phyloP scores from a whole-genome alignment of 2,797 vertebrate genomes.

The Vultur gryphus region DNA sequence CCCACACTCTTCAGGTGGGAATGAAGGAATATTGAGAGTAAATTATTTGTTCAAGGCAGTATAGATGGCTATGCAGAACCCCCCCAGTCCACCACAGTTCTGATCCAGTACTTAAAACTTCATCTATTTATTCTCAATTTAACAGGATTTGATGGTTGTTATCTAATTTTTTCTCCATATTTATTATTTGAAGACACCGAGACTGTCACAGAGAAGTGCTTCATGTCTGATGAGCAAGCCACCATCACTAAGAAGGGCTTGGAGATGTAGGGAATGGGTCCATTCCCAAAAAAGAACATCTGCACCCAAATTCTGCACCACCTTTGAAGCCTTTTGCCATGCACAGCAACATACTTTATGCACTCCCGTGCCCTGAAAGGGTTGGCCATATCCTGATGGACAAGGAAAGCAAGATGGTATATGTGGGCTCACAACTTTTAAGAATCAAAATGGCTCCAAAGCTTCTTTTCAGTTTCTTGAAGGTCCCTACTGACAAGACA shows the following conservation, averaged over 20 bases:
- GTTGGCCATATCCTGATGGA: not conserved
- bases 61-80: not conserved
- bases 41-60: not conserved
- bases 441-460: not conserved
- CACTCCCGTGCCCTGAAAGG: not conserved
- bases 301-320: not conserved
- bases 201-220: not conserved
- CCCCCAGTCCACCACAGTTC: not conserved
- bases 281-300: not conserved
- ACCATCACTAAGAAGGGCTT: not conserved
- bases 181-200: not conserved
- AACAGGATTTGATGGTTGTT: not conserved
- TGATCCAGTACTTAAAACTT: not conserved
- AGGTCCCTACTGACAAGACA: not conserved
- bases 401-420: not conserved
- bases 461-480: not conserved
- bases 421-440: not conserved
- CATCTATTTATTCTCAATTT: not conserved
- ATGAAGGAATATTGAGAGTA: not conserved
- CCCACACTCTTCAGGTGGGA: not conserved
- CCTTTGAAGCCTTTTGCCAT: not conserved
- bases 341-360: not conserved
- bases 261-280: not conserved
- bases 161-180: not conserved
- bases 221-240: not conserved